Conservation (phyloP, 2,797 vertebrate species). For the Alcedo atthis region DNA sequence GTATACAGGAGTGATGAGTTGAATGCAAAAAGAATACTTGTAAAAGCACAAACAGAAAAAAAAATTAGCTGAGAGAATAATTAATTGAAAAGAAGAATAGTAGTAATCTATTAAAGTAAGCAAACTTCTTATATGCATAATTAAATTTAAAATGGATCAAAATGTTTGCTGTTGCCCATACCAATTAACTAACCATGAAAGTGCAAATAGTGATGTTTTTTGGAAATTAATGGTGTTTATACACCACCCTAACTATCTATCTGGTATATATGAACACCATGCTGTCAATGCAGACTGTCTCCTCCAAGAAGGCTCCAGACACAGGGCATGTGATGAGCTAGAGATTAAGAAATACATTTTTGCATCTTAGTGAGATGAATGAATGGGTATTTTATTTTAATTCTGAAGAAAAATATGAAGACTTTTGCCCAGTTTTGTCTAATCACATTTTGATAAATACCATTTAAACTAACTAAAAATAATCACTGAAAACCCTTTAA, state of each 20-base stretch:
- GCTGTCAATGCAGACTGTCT: background rate
- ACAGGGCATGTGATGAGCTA: background rate
- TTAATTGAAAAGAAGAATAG: background rate
- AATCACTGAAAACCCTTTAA: background rate
- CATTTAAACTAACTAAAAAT: background rate
- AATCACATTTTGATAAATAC: constrained; percentile 39
- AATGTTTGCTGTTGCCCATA: background rate
- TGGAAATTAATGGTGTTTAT: background rate
- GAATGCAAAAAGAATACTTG: background rate
- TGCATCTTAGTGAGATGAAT: background rate
- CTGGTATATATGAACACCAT: background rate
- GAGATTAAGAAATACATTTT: background rate
- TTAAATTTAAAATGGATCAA: background rate
- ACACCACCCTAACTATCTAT: background rate
- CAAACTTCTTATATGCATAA: background rate
- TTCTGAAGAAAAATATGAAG: background rate
- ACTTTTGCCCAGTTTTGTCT: background rate
- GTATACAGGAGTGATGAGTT: background rate
- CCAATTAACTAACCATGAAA: background rate
- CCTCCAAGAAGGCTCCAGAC: background rate
- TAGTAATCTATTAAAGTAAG: background rate
- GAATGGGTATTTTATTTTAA: background rate
- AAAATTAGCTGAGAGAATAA: background rate
- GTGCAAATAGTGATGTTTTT: background rate
- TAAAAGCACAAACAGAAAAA: background rate